These are phyloP conservation scores for Excalfactoria chinensis DNA, from an alignment of 2,113 vertebrate species.

Conservation along the genomic window DNA sequence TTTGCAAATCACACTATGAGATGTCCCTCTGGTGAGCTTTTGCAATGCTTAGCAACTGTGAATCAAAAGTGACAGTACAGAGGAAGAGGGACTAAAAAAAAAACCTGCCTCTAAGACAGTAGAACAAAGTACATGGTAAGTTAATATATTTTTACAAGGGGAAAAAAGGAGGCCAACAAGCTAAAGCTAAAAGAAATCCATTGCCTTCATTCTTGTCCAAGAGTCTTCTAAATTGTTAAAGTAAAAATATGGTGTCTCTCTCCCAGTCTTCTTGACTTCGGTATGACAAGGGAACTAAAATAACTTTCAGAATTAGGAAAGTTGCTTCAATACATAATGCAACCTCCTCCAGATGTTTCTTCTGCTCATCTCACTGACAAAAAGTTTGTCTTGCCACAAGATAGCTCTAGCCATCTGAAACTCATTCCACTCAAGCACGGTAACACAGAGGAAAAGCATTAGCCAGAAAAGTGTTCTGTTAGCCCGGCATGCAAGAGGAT, in stretches of 20 bases:
- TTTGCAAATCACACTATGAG: conserved; percentile 83
- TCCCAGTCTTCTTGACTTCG: neutral
- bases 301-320: conserved; percentile 1
- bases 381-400: fast-evolving
- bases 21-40: conserved; percentile 82
- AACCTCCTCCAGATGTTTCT: conserved; percentile 34
- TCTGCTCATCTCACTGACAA: neutral
- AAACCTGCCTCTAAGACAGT: conserved; percentile 36
- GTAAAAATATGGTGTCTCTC: conserved; percentile 46
- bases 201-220: neutral
- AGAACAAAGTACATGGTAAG: conserved; percentile 62
- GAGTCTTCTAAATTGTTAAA: conserved; percentile 69
- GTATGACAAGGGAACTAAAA: conserved; percentile 12
- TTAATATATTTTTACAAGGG: conserved; percentile 38
- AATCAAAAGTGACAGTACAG: conserved; percentile 82
- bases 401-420: neutral
- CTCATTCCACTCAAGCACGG: neutral
- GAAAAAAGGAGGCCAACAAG: neutral
- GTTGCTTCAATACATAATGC: neutral
- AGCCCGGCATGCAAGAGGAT: neutral
- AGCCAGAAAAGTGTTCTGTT: neutral
- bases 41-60: conserved; percentile 82
- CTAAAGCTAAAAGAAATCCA: conserved; percentile 2
- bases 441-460: neutral
- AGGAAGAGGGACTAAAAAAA: conserved; percentile 69